Evolutionary conservation across 23 tunicate genomes (phyloP).

Genomic region (Clavelina lepadiformis): DNA sequence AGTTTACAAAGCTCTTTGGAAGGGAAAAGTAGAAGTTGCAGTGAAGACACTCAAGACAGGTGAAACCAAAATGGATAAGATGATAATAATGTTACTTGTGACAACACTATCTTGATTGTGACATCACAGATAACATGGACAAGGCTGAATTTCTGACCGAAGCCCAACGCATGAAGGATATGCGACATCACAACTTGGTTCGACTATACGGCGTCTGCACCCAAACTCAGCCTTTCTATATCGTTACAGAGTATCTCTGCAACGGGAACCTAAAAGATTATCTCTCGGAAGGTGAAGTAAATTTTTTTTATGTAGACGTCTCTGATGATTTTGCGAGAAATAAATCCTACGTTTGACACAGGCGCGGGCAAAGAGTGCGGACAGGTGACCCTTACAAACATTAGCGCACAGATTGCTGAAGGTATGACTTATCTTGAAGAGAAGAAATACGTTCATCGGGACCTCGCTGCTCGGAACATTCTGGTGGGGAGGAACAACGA

Average conservation of each 20-base stretch:
- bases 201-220: conserved; percentile 7
- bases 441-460: conserved; percentile 30
- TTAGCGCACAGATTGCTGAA: conserved; percentile 30
- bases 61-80: neutral
- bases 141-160: conserved; percentile 5
- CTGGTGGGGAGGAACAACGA: conserved; percentile 16
- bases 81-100: neutral
- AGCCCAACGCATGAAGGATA: neutral
- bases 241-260: neutral
- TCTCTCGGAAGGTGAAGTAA: conserved; percentile 5
- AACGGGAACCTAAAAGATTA: conserved; percentile 7
- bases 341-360: too few species aligned
- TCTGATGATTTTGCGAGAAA: too few species aligned
- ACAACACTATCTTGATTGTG: neutral
- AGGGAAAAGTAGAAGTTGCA: neutral
- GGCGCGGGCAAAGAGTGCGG: too few species aligned
- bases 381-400: too few species aligned
- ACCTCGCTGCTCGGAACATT: conserved; percentile 25
- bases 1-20: conserved; percentile 3
- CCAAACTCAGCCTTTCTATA: conserved; percentile 5
- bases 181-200: conserved; percentile 9
- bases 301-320: too few species aligned
- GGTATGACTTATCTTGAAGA: conserved; percentile 17
- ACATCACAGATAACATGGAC: neutral
- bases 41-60: conserved; percentile 17